These are phyloP conservation scores for Musca domestica DNA, from an alignment of 1,140 invertebrate genomes.

Conservation along the genomic window DNA sequence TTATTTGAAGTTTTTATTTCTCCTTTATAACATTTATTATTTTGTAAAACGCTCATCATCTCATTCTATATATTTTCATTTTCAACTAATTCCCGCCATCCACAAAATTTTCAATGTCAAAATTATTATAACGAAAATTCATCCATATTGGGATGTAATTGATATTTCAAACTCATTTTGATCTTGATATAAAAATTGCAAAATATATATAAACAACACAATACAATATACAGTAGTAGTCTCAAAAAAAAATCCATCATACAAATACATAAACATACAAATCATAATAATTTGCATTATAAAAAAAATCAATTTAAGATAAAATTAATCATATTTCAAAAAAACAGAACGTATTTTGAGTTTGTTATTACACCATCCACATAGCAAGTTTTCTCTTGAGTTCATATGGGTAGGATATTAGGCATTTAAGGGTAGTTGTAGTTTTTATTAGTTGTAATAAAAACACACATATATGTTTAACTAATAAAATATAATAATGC, in stretches of 20 bases:
- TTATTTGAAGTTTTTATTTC: background rate
- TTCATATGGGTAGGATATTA: no score
- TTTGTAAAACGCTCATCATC: no score
- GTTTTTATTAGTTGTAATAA: no score
- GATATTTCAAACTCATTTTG: background rate
- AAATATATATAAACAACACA: background rate
- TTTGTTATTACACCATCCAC: no score
- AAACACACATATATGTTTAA: no score
- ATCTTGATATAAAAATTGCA: no score
- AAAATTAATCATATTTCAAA: no score
- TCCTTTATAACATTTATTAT: no score
- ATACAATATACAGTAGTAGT: background rate
- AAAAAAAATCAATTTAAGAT: background rate
- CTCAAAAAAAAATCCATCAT: background rate
- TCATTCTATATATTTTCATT: background rate
- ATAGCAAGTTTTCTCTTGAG: no score
- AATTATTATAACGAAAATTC: conserved; percentile 7
- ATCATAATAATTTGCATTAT: conserved; percentile 4
- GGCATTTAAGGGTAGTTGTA: no score
- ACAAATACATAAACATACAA: background rate
- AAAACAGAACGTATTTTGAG: no score
- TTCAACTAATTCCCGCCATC: background rate
- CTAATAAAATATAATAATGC: no score
- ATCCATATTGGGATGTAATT: background rate
- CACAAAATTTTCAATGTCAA: conserved; percentile 2